Percentiles rank a stretch among this genome's conserved stretches.
Conservation (phyloP, 2,113 vertebrate genomes). For the Nematolebias whitei region DNA sequence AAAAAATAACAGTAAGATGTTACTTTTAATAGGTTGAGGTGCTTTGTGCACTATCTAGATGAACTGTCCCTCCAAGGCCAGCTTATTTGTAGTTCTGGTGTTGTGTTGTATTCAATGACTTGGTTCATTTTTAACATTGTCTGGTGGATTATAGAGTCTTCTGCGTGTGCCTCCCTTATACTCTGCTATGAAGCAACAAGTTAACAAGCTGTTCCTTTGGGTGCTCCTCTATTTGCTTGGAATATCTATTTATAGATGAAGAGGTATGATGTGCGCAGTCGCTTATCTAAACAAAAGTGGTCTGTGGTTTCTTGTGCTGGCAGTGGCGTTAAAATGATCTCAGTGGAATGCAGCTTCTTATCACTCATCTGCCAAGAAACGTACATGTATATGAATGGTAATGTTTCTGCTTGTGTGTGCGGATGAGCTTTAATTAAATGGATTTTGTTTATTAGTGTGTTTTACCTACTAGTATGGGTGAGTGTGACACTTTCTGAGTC, state of each 20-base stretch:
- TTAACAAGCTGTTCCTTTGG: constrained; percentile 56
- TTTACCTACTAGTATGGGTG: background rate
- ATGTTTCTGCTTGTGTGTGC: constrained; percentile 4
- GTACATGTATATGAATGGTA: background rate
- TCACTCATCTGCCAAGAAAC: constrained; percentile 5
- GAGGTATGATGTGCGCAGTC: constrained; percentile 52
- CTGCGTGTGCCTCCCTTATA: background rate
- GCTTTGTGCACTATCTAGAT: background rate
- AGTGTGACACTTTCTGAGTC: constrained; percentile 1
- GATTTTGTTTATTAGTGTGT: constrained; percentile 1
- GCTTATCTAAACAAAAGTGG: constrained; percentile 59
- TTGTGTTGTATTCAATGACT: constrained; percentile 2
- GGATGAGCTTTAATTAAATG: constrained; percentile 1
- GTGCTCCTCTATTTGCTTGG: constrained; percentile 54
- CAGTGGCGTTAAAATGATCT: constrained; percentile 4
- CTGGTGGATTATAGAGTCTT: constrained; percentile 13
- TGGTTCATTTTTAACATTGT: background rate
- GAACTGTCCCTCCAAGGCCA: background rate
- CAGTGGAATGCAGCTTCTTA: constrained; percentile 23
- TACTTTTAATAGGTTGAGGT: no score
- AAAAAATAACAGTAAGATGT: no score
- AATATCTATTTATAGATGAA: constrained; percentile 66
- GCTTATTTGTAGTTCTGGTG: background rate
- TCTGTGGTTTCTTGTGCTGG: constrained; percentile 22
- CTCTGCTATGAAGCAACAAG: constrained; percentile 46